phyloP scores from a whole-genome alignment of 2,888 invertebrate species.

The Nemoura dubitans region DNA sequence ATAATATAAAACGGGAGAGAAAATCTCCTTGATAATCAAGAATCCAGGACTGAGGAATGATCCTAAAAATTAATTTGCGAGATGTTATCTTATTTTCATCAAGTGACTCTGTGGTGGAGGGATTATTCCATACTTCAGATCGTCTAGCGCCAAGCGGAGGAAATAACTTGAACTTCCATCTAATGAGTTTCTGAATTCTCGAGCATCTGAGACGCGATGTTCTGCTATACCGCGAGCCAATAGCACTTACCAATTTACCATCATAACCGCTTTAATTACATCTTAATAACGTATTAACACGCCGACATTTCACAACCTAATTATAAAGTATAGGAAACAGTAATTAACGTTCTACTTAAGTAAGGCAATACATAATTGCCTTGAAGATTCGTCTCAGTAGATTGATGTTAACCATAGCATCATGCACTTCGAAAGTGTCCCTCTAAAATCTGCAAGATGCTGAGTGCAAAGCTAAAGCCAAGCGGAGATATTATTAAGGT shows the following conservation, averaged over 20 bases:
- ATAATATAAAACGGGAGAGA: neutral
- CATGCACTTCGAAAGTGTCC: neutral
- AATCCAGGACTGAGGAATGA: neutral
- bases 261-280: constrained; percentile 50
- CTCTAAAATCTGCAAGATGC: neutral
- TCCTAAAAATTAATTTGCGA: neutral
- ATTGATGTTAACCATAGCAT: constrained; percentile 7
- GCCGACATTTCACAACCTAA: constrained; percentile 48
- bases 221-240: constrained; percentile 2
- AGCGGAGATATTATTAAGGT: neutral
- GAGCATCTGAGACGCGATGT: neutral
- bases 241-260: constrained; percentile 47
- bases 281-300: constrained; percentile 50
- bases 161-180: constrained; percentile 16
- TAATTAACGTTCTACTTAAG: constrained; percentile 40
- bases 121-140: neutral
- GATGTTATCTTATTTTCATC: constrained; percentile 10
- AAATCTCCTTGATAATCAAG: neutral
- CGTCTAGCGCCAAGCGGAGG: neutral
- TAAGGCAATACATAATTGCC: constrained; percentile 24
- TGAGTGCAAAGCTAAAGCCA: too few relatives aligned
- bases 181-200: constrained; percentile 20
- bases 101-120: neutral
- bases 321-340: constrained; percentile 43
- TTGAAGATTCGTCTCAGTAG: constrained; percentile 26